Base-by-base conservation (phyloP, 2,797 vertebrate genomes). In the Molothrus aeneus region DNA sequence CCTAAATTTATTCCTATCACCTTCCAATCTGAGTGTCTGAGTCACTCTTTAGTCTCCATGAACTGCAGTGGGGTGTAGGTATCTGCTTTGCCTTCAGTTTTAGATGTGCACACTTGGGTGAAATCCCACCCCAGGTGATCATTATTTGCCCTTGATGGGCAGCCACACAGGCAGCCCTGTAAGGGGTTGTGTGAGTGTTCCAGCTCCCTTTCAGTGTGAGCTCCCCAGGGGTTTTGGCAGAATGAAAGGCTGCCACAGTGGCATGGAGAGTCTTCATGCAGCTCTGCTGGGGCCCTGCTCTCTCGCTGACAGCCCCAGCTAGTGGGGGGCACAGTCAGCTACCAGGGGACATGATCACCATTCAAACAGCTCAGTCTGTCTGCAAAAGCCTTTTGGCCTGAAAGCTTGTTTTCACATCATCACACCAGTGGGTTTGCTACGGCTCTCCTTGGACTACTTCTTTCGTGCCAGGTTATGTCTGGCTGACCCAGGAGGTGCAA, bases 251-350 rank as follows among this genome's bases (percentile, higher is more conserved):
- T 11, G 14, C 17, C 60, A 42, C 28, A 32, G 36, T 32, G 34
- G 4, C 10, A 15, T 20, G 57, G 20, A 0, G 2, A 61, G 31
- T 8, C 16, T 42, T 51, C 57, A 6, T 20, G 20, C 2, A 2
- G 19, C 32, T 63, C 0, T 36, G n/a, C 10, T 24, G 32, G 31
- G 10, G 18, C 70, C 43, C 43, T 2, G 0, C 56, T 65, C 26
- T 34, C 31, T 29, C 6, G 16, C 20, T 38, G 80, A n/a, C 36
- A 70, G 16, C 9, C 25, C 38, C 68, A 43, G n/a, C 17, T 45
- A 51, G 17, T 8, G 7, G 5, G 17, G 31, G 13, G 2, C 19
- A 9, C 36, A 57, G 19, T n/a, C 48, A 47, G 13, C 21, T 81
- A 18, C 11, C 13, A 25, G 20, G 10, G 22, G 3, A 4, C 34